phyloP scores from a whole-genome alignment of 2,888 invertebrate species.

The Bellardia bayeri region DNA sequence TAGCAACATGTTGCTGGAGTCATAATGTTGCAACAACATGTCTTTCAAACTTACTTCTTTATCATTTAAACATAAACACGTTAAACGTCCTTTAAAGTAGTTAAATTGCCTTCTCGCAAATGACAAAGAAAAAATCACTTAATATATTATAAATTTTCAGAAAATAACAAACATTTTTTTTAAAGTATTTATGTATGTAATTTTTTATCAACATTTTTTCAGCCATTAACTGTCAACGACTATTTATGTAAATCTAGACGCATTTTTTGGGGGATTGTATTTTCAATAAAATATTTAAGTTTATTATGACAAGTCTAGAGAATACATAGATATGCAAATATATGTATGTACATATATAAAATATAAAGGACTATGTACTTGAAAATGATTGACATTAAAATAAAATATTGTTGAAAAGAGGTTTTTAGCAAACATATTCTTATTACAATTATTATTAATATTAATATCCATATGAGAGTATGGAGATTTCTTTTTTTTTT shows the following conservation, averaged over 20 bases:
- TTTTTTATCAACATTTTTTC: not conserved
- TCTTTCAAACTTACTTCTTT: no score
- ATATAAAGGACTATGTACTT: slow-evolving; percentile 23
- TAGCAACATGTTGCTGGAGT: no score
- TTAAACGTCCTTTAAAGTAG: no score
- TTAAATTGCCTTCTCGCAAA: no score
- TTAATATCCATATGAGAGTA: not conserved
- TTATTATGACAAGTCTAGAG: not conserved
- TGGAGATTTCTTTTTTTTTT: not conserved
- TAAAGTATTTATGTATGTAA: not conserved
- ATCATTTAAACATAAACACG: no score
- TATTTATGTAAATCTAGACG: not conserved
- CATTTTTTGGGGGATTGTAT: not conserved
- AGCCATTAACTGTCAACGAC: not conserved
- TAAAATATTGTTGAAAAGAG: slow-evolving; percentile 7
- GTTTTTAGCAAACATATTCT: not conserved
- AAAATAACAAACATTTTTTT: no score
- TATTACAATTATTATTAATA: not conserved
- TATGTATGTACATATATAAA: not conserved
- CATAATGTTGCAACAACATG: no score
- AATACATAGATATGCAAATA: not conserved
- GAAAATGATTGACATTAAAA: slow-evolving; percentile 44
- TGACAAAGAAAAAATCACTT: no score
- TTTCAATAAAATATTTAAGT: not conserved
- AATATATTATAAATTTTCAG: no score